Base-by-base conservation (phyloP, 2,888 invertebrate species). In the Labia minor region DNA sequence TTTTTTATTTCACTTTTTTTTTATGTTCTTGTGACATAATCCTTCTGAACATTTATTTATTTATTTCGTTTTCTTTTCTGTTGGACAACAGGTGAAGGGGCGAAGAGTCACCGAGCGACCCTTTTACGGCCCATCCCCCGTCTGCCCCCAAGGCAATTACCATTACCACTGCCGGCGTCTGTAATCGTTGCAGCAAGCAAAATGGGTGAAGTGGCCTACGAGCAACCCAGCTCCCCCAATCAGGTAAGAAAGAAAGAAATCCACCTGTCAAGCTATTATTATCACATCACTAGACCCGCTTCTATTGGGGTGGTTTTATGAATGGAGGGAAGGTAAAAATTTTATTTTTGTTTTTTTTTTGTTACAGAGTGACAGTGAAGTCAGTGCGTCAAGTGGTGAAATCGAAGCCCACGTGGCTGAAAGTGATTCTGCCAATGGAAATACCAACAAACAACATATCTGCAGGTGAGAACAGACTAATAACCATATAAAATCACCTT, bases 401-500 rank as follows among this genome's bases (percentile, higher is more conserved):
- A 19, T 69, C 37, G 69, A 66, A 16, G 14, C 63, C 33, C 64
- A 65, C 10, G 68, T 68, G 18, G 66, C 64, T 10, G 69, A 65
- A n/a, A 21, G 19, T 16, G 64, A 37, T n/a, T n/a, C n/a, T n/a
- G n/a, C n/a, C n/a, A n/a, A n/a, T n/a, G n/a, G n/a, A n/a, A n/a
- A n/a, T 21, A 49, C 63, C 21, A 21, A 33, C 61, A 49, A 21
- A 19, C 62, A 20, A 16, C 62, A 20, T 63, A 68, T 67, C 62
- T 70, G 70, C 70, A 70, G 70, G 70, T 70, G 33, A 67, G 64
- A 16, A n/a, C n/a, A n/a, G n/a, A n/a, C n/a, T n/a, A n/a, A n/a
- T n/a, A n/a, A n/a, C n/a, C n/a, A n/a, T n/a, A n/a, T n/a, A n/a
- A n/a, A n/a, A n/a, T n/a, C n/a, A n/a, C n/a, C n/a, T n/a, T n/a